These are phyloP conservation scores for Balaenoptera acutorostrata DNA, from an alignment of 2,113 vertebrate species.

Conservation along the genomic window DNA sequence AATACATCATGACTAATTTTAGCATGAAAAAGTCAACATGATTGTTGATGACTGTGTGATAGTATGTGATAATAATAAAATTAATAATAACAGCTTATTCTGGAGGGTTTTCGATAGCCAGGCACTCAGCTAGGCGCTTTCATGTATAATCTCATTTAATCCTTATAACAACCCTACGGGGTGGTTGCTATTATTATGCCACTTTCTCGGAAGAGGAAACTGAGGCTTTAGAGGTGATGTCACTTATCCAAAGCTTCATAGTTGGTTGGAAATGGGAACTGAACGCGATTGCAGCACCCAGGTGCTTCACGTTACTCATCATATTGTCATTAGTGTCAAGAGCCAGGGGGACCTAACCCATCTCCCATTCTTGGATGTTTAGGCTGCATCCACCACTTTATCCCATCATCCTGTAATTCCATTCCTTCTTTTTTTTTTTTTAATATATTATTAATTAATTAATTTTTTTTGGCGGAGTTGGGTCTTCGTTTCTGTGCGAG, in stretches of 20 bases:
- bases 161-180: too few relatives aligned
- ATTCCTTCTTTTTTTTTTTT: neutral
- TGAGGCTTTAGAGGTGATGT: neutral
- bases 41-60: neutral
- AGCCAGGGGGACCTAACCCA: neutral
- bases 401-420: neutral
- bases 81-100: neutral
- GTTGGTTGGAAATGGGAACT: neutral
- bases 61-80: neutral
- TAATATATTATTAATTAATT: too few relatives aligned
- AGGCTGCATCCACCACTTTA: neutral
- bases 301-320: accelerated
- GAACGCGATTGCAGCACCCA: neutral
- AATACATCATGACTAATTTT: neutral
- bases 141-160: neutral
- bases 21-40: neutral
- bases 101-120: accelerated
- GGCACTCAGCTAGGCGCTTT: neutral
- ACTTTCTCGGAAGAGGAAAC: neutral
- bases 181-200: neutral
- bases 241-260: neutral
- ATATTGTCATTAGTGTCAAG: neutral
- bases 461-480: too few relatives aligned
- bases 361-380: too few relatives aligned
- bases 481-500: too few relatives aligned